Evolutionary conservation across 2,797 vertebrate species (phyloP), one percentile per base, ranked within the genome.

Genomic region (Micrastur ruficollis): DNA sequence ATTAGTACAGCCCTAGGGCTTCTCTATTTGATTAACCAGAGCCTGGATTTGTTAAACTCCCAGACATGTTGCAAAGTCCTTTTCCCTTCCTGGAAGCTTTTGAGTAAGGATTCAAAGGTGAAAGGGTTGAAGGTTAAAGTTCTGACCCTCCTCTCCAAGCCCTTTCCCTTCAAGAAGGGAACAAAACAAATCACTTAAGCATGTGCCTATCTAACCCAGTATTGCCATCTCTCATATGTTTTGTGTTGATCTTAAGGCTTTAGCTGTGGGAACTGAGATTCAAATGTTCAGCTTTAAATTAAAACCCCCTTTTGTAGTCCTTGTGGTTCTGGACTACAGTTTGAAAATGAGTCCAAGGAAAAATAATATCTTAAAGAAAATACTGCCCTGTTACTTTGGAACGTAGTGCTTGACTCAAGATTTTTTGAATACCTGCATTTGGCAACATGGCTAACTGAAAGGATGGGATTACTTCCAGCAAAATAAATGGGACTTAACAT

Each of bases 61-160:
- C 78, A 87, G 90, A 82, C 86, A 89, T 80, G 65, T 81, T 94
- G 86, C 68, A 96, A 96, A 96, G 78, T 93, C 59, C 74, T 85
- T 93, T 97, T 95, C 78, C 78, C 89, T 89, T 85, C 92, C 90
- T 87, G 79, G 79, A 92, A 93, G 81, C 92, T 89, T 97, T 96
- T 96, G 96, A 94, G 90, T 67, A 83, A 93, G 62, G 79, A 95
- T 96, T 95, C 92, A 94, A 91, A 96, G 95, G 90, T 97, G 93
- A 97, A 97, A 94, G 90, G 96, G 86, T 82, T 95, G 76, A 91
- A 97, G 94, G 93, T 95, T 95, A 95, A 92, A 95, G 81, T 93
- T 93, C 93, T 95, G 92, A 96, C 84, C 71, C 81, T 92, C n/a
- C 47, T 96, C 73, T 93, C 72, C 87, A 78, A 90, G 74, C 61